phyloP scores from a whole-genome alignment of 1,140 invertebrate species.

The Drosophila neocordata region DNA sequence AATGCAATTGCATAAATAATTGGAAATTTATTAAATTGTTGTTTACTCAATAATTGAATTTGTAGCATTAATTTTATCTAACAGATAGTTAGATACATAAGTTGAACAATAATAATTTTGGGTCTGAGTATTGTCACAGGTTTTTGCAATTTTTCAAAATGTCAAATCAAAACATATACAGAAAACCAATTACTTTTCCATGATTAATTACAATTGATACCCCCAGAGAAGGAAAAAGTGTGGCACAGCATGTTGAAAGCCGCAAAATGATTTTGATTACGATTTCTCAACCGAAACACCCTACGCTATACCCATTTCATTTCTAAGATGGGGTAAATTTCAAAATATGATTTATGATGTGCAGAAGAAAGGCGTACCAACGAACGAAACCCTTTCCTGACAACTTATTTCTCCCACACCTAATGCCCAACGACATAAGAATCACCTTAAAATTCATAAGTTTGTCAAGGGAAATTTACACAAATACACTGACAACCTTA shows the following conservation, averaged over 20 bases:
- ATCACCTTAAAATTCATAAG: slow-evolving; percentile 81
- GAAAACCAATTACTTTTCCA: slow-evolving; percentile 75
- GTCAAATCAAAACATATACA: slow-evolving; percentile 70
- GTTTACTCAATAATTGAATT: slow-evolving; percentile 12
- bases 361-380: neutral
- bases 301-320: neutral
- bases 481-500: slow-evolving; percentile 5
- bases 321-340: neutral
- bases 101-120: slow-evolving; percentile 20
- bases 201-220: slow-evolving; percentile 66
- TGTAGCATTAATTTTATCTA: neutral
- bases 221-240: neutral
- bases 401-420: slow-evolving; percentile 1
- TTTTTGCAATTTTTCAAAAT: slow-evolving; percentile 72
- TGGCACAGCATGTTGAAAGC: slow-evolving; percentile 61
- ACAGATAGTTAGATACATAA: neutral
- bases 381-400: neutral
- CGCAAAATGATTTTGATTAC: slow-evolving; percentile 77
- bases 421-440: slow-evolving; percentile 44
- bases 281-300: slow-evolving; percentile 24
- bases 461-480: slow-evolving; percentile 48
- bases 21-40: neutral
- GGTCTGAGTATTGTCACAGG: slow-evolving; percentile 60
- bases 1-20: slow-evolving; percentile 7
- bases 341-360: slow-evolving; percentile 10